These are phyloP conservation scores for Serranus cabrilla DNA, from an alignment of 2,797 vertebrate genomes.

Conservation along the genomic window DNA sequence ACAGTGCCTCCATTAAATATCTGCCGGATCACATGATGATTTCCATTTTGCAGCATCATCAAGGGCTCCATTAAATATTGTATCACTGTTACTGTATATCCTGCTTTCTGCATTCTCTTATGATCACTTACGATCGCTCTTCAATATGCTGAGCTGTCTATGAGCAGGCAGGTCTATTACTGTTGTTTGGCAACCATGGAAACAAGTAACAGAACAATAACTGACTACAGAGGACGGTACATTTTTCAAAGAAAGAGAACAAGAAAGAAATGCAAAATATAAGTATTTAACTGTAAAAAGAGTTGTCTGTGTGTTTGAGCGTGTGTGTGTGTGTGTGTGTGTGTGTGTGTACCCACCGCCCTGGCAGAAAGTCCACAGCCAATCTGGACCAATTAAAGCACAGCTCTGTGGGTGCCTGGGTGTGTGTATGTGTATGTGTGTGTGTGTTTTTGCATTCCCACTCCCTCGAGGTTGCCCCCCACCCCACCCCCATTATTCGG, in stretches of 20 bases:
- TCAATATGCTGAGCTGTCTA: slow-evolving; percentile 49
- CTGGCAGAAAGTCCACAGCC: slow-evolving; percentile 58
- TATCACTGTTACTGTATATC: slow-evolving; percentile 14
- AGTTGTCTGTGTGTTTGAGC: slow-evolving; percentile 5
- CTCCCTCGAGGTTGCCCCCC: slow-evolving; percentile 36
- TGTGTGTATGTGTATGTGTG: slow-evolving; percentile 16
- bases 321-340: slow-evolving; percentile 11
- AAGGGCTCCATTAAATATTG: slow-evolving; percentile 14
- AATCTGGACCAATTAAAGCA: slow-evolving; percentile 78
- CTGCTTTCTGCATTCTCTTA: slow-evolving; percentile 11
- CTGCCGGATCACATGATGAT: slow-evolving; percentile 10
- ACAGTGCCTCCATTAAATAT: slow-evolving; percentile 3
- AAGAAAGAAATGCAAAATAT: slow-evolving; percentile 10
- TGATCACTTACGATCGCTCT: slow-evolving; percentile 3
- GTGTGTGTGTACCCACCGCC: slow-evolving; percentile 37
- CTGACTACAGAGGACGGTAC: slow-evolving; percentile 35
- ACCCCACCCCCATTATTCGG: slow-evolving; percentile 6
- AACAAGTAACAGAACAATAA: slow-evolving; percentile 70
- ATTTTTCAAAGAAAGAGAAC: slow-evolving; percentile 47
- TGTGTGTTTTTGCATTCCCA: slow-evolving; percentile 7
- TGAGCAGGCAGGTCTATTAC: slow-evolving; percentile 47
- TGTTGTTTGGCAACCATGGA: slow-evolving; percentile 76
- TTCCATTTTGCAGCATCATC: slow-evolving; percentile 15
- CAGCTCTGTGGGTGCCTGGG: slow-evolving; percentile 52
- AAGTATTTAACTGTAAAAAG: neutral